Conservation (phyloP, 2,113 vertebrate species). For the Channa maculata region DNA sequence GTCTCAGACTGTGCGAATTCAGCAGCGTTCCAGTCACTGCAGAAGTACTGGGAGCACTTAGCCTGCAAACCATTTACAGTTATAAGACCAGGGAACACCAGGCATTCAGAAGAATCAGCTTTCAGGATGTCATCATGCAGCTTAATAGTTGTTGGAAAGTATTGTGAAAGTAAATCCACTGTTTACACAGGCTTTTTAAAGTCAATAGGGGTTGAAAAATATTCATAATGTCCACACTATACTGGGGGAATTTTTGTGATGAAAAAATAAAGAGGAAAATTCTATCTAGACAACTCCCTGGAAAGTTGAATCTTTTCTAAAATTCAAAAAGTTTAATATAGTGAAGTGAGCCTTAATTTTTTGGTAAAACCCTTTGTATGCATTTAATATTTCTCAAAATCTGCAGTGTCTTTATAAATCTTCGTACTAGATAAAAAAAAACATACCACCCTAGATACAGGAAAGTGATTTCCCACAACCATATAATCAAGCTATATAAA, state of each 20-base stretch:
- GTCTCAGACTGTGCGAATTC: constrained; percentile 59
- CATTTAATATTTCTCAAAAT: constrained; percentile 24
- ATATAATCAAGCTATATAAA: constrained; percentile 91
- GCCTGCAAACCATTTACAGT: constrained; percentile 58
- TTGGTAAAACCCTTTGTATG: neutral
- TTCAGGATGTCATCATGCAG: constrained; percentile 60
- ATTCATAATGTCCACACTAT: constrained; percentile 36
- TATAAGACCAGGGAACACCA: constrained; percentile 53
- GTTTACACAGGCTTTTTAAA: constrained; percentile 70
- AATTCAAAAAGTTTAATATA: neutral
- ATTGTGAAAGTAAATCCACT: constrained; percentile 71
- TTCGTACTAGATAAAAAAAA: constrained; percentile 48
- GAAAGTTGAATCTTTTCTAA: constrained; percentile 20
- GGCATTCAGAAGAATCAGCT: constrained; percentile 60
- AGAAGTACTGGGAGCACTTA: constrained; percentile 57
- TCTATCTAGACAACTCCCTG: constrained; percentile 48
- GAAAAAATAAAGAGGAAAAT: constrained; percentile 31
- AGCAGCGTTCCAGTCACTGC: constrained; percentile 58
- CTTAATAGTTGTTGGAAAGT: constrained; percentile 72
- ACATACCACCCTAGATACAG: constrained; percentile 80
- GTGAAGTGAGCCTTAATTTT: neutral
- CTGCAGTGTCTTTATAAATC: constrained; percentile 44
- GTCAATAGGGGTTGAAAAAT: constrained; percentile 67
- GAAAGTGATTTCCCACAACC: constrained; percentile 82
- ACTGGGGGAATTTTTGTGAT: constrained; percentile 47